Conservation (phyloP, 2,113 vertebrate genomes). For the Ailurus styani region DNA sequence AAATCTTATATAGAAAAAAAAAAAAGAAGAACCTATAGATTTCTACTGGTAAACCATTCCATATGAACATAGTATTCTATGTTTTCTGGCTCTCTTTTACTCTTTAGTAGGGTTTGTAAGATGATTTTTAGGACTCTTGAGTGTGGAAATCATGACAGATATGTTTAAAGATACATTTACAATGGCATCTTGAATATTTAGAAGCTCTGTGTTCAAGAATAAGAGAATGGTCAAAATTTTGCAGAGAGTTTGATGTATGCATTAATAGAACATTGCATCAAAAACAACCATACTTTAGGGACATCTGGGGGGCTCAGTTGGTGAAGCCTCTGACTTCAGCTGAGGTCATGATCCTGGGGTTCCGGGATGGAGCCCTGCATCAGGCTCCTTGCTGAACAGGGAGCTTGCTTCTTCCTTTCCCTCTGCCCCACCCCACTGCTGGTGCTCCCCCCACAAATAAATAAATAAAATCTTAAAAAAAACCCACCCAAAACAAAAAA, state of each 20-base stretch:
- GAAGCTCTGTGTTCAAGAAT: neutral
- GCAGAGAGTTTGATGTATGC: neutral
- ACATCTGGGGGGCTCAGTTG: neutral
- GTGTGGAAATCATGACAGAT: neutral
- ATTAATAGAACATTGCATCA: neutral
- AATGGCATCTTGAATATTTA: neutral
- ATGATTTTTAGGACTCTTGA: neutral
- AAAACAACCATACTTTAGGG: neutral
- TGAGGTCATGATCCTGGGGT: neutral
- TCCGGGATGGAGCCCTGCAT: no score
- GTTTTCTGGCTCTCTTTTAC: neutral
- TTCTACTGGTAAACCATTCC: neutral
- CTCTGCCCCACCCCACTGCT: neutral
- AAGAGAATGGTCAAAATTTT: neutral
- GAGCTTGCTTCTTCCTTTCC: neutral
- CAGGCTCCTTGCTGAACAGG: fast-evolving
- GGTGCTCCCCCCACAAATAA: neutral
- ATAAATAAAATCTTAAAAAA: neutral
- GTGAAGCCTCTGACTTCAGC: neutral
- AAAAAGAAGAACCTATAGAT: neutral
- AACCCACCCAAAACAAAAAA: neutral
- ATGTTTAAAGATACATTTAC: neutral
- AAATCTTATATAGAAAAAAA: neutral
- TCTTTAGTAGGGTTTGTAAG: neutral
- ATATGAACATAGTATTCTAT: neutral